phyloP scores from a whole-genome alignment of 2,797 vertebrate genomes.

The Micropoecilia bifurca region DNA sequence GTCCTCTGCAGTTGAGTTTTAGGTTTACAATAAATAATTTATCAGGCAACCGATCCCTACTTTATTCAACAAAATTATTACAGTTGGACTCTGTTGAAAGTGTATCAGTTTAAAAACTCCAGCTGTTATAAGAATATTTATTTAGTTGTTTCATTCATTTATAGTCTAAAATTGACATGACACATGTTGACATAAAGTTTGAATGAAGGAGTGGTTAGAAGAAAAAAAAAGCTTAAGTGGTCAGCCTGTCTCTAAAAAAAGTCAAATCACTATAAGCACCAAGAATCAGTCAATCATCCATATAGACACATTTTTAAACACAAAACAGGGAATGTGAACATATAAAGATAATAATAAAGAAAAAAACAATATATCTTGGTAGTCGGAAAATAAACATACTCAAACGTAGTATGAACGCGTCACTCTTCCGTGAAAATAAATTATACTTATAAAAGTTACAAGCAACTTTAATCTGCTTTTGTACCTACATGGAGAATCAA shows the following conservation, averaged over 20 bases:
- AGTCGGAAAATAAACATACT: not conserved
- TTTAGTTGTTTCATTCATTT: no score
- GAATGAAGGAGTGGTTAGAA: no score
- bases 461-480: not conserved
- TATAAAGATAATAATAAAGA: no score
- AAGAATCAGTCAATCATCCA: no score
- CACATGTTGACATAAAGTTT: no score
- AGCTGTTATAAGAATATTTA: not conserved
- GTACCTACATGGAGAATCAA: not conserved
- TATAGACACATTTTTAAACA: no score
- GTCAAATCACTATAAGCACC: no score
- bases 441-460: not conserved
- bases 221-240: no score
- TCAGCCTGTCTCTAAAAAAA: no score
- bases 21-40: not conserved
- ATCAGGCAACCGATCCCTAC: not conserved
- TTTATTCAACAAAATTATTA: not conserved
- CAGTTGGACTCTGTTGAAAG: not conserved
- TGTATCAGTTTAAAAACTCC: conserved; percentile 16
- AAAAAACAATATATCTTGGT: not conserved
- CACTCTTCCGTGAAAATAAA: conserved; percentile 7
- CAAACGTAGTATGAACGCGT: conserved; percentile 2
- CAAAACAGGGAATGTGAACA: no score
- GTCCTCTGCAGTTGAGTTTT: not conserved
- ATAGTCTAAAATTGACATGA: no score